Evolutionary conservation across 2,888 invertebrate species (phyloP).

Genomic region (Tigriopus californicus): DNA sequence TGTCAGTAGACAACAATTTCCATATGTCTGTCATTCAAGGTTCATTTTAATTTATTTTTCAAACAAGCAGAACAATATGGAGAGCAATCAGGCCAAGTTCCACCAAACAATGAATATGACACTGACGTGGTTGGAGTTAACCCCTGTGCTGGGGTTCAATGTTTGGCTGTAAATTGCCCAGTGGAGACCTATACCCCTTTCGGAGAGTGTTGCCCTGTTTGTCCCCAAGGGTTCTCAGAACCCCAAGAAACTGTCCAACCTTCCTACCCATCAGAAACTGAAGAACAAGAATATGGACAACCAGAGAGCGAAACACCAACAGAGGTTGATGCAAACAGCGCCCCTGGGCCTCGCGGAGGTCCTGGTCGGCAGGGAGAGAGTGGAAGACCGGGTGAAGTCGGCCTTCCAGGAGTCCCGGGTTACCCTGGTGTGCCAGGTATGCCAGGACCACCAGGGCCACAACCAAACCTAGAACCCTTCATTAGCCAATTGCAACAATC

Average conservation of each 20-base stretch:
- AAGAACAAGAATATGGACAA: constrained; percentile 6
- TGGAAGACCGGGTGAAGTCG: constrained; percentile 42
- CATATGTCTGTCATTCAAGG: no score
- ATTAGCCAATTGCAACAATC: constrained; percentile 51
- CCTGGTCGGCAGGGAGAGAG: constrained; percentile 30
- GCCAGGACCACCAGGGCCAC: constrained; percentile 46
- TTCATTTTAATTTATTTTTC: no score
- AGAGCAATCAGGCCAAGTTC: neutral
- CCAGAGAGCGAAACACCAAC: constrained; percentile 33
- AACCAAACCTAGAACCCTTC: constrained; percentile 51
- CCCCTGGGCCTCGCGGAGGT: constrained; percentile 33
- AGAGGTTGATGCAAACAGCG: constrained; percentile 36
- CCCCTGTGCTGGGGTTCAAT: constrained; percentile 32
- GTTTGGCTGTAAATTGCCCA: constrained; percentile 27
- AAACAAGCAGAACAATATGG: no score
- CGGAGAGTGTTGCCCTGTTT: constrained; percentile 32
- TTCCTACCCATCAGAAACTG: neutral
- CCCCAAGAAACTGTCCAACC: neutral
- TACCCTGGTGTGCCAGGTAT: constrained; percentile 29
- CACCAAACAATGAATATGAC: neutral
- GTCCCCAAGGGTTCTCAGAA: constrained; percentile 22
- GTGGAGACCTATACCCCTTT: constrained; percentile 29
- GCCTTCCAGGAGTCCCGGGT: constrained; percentile 36
- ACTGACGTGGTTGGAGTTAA: constrained; percentile 20
- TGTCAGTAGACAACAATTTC: no score